Conservation (phyloP, 2,888 invertebrate genomes). For the Standfussiana lucernea region DNA sequence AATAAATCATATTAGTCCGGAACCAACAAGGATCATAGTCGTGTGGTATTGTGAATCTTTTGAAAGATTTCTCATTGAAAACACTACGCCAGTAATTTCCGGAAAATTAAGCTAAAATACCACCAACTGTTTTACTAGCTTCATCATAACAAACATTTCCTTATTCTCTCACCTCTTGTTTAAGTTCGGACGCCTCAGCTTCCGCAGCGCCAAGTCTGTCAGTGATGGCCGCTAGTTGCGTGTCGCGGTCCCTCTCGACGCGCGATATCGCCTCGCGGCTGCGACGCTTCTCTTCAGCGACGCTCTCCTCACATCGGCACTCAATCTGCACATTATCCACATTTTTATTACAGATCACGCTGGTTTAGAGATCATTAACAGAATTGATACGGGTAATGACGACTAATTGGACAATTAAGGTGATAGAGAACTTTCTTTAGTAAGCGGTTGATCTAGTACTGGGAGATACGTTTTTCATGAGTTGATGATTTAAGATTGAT, state of each 20-base stretch:
- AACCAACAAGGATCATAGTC: background rate
- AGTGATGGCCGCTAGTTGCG: slow-evolving; percentile 84
- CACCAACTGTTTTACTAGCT: background rate
- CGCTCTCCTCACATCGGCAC: slow-evolving; percentile 93
- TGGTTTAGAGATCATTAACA: slow-evolving; percentile 17
- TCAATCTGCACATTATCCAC: slow-evolving; percentile 91
- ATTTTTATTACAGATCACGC: slow-evolving; percentile 30
- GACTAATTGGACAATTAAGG: slow-evolving; percentile 44
- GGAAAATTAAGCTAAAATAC: background rate
- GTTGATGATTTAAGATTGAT: background rate
- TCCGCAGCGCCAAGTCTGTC: slow-evolving; percentile 88
- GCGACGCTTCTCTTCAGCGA: slow-evolving; percentile 95
- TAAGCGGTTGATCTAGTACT: slow-evolving; percentile 5
- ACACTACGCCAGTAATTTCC: background rate
- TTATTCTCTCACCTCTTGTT: slow-evolving; percentile 84
- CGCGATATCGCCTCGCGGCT: slow-evolving; percentile 95
- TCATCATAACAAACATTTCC: background rate
- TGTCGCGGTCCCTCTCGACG: slow-evolving; percentile 94
- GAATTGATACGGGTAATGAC: slow-evolving; percentile 32
- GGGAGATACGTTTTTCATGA: slow-evolving; percentile 10
- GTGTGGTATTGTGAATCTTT: background rate
- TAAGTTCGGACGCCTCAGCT: slow-evolving; percentile 88
- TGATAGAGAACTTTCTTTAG: slow-evolving; percentile 33
- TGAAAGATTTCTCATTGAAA: background rate
- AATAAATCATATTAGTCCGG: background rate